Evolutionary conservation across 2,113 vertebrate genomes (phyloP).

Genomic region (Toxostoma redivivum): DNA sequence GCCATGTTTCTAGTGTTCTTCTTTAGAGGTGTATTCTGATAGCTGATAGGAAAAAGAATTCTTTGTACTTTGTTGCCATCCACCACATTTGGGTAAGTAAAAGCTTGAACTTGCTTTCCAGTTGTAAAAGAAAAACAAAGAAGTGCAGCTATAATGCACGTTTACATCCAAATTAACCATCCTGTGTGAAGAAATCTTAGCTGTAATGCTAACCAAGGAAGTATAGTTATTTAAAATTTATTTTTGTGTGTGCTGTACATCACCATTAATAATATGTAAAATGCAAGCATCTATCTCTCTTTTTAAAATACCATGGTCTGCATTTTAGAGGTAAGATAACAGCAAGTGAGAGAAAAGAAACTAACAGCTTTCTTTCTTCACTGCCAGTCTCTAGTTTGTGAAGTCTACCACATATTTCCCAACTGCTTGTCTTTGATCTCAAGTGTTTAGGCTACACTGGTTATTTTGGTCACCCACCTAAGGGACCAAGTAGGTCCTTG

Average conservation of each 20-base stretch:
- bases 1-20: rapidly evolving
- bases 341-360: not conserved
- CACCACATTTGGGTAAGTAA: not conserved
- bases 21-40: not conserved
- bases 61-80: not conserved
- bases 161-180: not conserved
- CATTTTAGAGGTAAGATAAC: not conserved
- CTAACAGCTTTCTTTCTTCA: not conserved
- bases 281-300: not conserved
- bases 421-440: not conserved
- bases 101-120: not conserved
- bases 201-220: not conserved
- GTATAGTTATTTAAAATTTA: not conserved
- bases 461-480: not conserved
- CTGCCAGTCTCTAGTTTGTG: not conserved
- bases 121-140: not conserved
- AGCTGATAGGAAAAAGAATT: not conserved
- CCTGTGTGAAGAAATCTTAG: not conserved
- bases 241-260: not conserved
- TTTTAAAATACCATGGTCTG: not conserved
- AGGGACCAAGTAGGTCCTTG: not conserved
- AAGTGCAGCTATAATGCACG: not conserved
- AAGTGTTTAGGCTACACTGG: rapidly evolving
- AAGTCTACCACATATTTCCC: not conserved
- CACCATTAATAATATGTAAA: not conserved